Evolutionary conservation across 2,888 invertebrate genomes (phyloP), one percentile per base, ranked within the genome.

Genomic region (Zelleria hepariella): DNA sequence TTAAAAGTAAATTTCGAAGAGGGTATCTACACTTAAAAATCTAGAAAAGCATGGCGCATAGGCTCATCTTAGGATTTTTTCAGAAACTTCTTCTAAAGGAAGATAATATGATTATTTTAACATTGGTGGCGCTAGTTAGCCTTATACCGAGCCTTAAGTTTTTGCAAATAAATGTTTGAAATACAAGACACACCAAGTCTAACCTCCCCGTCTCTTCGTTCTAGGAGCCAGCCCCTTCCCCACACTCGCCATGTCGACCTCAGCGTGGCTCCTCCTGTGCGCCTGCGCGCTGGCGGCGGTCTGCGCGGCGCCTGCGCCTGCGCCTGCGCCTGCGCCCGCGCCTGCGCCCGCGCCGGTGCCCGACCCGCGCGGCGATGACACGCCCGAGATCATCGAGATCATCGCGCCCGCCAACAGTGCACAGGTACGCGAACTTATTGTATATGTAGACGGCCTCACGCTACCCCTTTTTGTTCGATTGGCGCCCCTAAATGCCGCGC

Each of bases 311-410:
- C 25, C 49, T 52, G 68, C 32, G 1, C 32, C 32, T 15, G 32
- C 32, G 1, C 32, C 32, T 2, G 32, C 10, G 32, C 32, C 71
- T 58, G 65, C 65, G 57, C 65, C 67, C 58, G 75, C 67, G 63
- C 74, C 74, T 59, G 76, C 66, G 57, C 65, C 67, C 58, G 75
- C 67, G n/a, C n/a, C n/a, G n/a, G n/a, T 24, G 47, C 74, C 82
- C 10, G 70, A 62, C 6, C 68, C 80, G 52, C 69, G 65, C 58
- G 74, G 73, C 60, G 86, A 86, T 72, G 77, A 78, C 72, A 69
- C 68, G 27, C 89, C 88, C 0, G 89, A 89, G 66, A 87, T 89
- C 67, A 89, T 89, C 42, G 89, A 89, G 67, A 89, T 89, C 67
- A 89, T 89, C 65, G 88, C 89, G 0, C 89, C 89, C 59, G 89